Evolutionary conservation across 37 sponge, comb jelly and placozoan species (phyloP), one percentile per base, ranked within the genome.

Genomic region (Amphimedon queenslandica): DNA sequence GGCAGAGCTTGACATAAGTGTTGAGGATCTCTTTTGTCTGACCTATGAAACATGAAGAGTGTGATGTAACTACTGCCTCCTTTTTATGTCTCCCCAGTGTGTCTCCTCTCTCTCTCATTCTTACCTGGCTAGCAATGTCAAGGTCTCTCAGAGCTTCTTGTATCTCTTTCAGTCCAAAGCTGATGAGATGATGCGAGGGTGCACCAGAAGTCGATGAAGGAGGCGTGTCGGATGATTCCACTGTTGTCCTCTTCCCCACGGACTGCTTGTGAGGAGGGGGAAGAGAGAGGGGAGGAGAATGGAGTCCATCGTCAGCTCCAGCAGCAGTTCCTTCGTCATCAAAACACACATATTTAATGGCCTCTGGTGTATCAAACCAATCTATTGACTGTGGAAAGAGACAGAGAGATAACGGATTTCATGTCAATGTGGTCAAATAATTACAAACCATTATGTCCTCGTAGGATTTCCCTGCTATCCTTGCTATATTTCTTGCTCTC

Each of bases 341-440:
- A 24, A 36, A 57, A 3, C 25, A 0, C 13, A 72, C 37, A 47
- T 79, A 88, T 60, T 79, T 88, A 61, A 30, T 33, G 20, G 76
- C 25, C 16, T 78, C 79, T 1, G 89, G 89, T 21, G 70, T 64
- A 40, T 88, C 89, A 38, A 76, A 88, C 89, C 89, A 88, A 13
- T 88, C 84, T 16, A 75, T 28, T 0, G 64, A 68, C 86, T 86
- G 65, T 23, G 28, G 34, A 4, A 4, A 61, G n/a, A n/a, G n/a
- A 63, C 18, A 63, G 10, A 28, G 8, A 63, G 8, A 63, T 63
- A n/a, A n/a, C 24, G 18, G 13, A 63, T n/a, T 28, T 28, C 32
- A n/a, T 10, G 10, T 30, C 64, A n/a, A 10, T 63, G 10, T 23
- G 21, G 4, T 16, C 36, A 34, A 66, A 4, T 34, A 10, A 21